phyloP scores from a whole-genome alignment of 2,888 invertebrate species.

The Melanargia galathea region DNA sequence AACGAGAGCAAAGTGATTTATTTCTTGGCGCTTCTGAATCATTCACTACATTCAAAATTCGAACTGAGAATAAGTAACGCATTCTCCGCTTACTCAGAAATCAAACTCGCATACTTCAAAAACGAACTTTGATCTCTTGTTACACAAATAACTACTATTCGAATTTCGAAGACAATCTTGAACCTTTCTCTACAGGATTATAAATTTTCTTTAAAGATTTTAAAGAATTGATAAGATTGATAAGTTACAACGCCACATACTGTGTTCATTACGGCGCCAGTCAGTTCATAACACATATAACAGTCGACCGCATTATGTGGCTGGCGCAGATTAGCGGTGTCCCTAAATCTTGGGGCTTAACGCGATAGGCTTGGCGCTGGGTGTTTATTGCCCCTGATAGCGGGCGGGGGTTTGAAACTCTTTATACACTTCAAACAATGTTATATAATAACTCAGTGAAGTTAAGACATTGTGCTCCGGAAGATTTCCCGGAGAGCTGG shows the following conservation, averaged over 20 bases:
- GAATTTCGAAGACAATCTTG: neutral
- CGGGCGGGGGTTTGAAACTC: constrained; percentile 12
- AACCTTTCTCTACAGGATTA: neutral
- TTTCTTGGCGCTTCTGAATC: too few species aligned
- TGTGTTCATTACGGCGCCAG: constrained; percentile 8
- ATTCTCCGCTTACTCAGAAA: too few species aligned
- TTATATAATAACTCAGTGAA: too few species aligned
- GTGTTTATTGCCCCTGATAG: constrained; percentile 34
- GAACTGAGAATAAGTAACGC: too few species aligned
- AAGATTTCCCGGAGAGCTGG: too few species aligned
- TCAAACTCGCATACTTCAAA: too few species aligned
- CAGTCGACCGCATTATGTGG: constrained; percentile 23
- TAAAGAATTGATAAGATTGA: too few species aligned
- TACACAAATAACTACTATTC: neutral
- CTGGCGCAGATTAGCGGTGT: constrained; percentile 31
- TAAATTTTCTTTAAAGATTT: neutral
- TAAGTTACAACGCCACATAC: constrained; percentile 1
- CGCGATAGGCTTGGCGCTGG: constrained; percentile 30
- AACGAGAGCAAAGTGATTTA: too few species aligned
- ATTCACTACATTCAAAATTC: too few species aligned
- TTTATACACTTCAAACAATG: neutral
- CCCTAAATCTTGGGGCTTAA: constrained; percentile 31
- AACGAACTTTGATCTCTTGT: too few species aligned
- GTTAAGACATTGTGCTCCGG: too few species aligned
- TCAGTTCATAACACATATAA: constrained; percentile 19